phyloP scores from a whole-genome alignment of 1,140 invertebrate species.

The Drosophila lowei region DNA sequence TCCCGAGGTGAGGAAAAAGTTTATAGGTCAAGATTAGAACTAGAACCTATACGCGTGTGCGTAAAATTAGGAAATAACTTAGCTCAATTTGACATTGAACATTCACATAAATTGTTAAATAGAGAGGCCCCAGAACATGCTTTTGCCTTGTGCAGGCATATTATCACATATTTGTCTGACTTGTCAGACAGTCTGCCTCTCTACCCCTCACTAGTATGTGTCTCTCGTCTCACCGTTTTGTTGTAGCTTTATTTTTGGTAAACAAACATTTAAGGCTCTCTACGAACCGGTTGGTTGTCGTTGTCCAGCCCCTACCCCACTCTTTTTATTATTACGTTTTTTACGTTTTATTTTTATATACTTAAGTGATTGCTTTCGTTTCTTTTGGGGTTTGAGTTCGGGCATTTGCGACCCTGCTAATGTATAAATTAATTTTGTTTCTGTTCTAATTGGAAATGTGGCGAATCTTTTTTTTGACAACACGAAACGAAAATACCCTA shows the following conservation, averaged over 20 bases:
- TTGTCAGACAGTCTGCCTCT: constrained; percentile 14
- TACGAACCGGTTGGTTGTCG: constrained; percentile 46
- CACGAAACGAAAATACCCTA: constrained; percentile 4
- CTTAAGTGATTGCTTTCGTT: constrained; percentile 34
- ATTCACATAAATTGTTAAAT: constrained; percentile 2
- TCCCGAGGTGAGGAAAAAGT: constrained; percentile 88
- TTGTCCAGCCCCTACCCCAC: constrained; percentile 10
- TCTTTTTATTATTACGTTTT: constrained; percentile 22
- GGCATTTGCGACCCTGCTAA: constrained; percentile 34
- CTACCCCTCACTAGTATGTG: constrained; percentile 5
- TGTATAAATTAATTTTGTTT: constrained; percentile 30
- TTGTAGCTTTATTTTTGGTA: constrained; percentile 52
- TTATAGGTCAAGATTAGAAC: constrained; percentile 23
- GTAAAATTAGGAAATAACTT: constrained; percentile 16
- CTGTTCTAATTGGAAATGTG: constrained; percentile 31
- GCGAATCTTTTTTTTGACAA: neutral
- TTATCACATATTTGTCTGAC: constrained; percentile 39
- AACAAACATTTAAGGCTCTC: constrained; percentile 55
- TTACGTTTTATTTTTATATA: constrained; percentile 25
- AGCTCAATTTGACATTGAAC: constrained; percentile 27
- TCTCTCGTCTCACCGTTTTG: constrained; percentile 6
- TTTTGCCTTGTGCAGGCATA: constrained; percentile 22
- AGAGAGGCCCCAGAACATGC: constrained; percentile 24
- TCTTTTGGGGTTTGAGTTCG: constrained; percentile 7
- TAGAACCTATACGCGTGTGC: neutral